Base-by-base conservation (phyloP, 2,888 invertebrate species). In the Ormyrus thymus region DNA sequence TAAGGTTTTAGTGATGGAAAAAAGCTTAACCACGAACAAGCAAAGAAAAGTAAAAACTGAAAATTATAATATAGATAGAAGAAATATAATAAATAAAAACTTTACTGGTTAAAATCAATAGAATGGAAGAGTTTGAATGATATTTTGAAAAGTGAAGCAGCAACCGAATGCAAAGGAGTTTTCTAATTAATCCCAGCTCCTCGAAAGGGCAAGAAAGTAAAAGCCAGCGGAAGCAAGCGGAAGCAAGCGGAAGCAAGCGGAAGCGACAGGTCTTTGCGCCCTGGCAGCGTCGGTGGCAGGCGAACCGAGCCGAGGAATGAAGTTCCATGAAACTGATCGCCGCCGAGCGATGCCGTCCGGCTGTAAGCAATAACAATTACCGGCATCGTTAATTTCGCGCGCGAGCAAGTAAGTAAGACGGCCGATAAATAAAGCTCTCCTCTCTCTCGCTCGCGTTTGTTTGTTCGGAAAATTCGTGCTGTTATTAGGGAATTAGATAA, bases 361-460 rank as follows among this genome's bases (percentile, higher is more conserved):
- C 29, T 29, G 4, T 29, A 29, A 48, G 75, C 65, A 74, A 77
- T 80, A 80, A 77, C 76, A 80, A 80, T 80, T 80, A 84, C 83
- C 82, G 82, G 81, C 82, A 82, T 84, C 82, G 82, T 81, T 83
- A 81, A 83, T 83, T 83, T 84, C 58, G 76, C 61, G 69, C 69
- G 73, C 65, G 64, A 73, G 72, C 64, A 68, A 68, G 61, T 62
- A 71, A 48, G 10, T 29, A 29, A 29, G 29, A 29, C 53, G 48
- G 48, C 29, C 69, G 65, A 69, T 76, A 61, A 69, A 76, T 76
- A 70, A 70, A 43, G 62, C 15, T 29, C 29, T 29, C 29, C 29
- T 29, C 29, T 29, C 29, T 29, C 29, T 29, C 29, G 29, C 29
- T 29, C 29, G 11, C 11, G 15, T 46, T 11, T 48, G 15, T 46